Conservation (phyloP, 2,888 invertebrate species). For the Dyspetes luteomarginatus region DNA sequence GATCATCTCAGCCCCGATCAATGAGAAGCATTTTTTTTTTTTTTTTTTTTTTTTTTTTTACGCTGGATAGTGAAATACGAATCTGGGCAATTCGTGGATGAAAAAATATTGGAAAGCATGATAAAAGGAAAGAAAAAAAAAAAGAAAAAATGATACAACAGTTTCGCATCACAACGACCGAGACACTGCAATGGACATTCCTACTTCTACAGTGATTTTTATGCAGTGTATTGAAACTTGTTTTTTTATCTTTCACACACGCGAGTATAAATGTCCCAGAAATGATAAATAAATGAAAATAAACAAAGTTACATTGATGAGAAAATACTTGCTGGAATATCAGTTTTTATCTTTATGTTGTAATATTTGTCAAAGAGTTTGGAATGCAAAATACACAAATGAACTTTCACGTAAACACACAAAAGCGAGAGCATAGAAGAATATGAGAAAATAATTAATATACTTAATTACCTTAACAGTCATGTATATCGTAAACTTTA, state of each 20-base stretch:
- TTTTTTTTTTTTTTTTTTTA: background rate
- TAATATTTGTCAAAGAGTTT: conserved; percentile 41
- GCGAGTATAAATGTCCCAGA: background rate
- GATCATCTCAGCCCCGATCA: too few relatives aligned
- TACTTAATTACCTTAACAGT: conserved; percentile 61
- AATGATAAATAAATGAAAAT: conserved; percentile 8
- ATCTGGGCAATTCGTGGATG: background rate
- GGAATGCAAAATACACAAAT: conserved; percentile 8
- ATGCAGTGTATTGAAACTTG: conserved; percentile 3
- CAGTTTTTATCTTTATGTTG: conserved; percentile 57
- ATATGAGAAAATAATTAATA: conserved; percentile 47
- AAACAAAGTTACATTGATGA: conserved; percentile 16
- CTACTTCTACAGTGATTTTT: conserved; percentile 38
- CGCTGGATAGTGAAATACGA: background rate
- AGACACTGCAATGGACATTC: conserved; percentile 46
- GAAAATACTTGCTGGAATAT: conserved; percentile 20
- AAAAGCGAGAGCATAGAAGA: conserved; percentile 5
- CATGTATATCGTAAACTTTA: conserved; percentile 63
- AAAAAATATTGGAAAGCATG: background rate
- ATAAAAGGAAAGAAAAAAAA: background rate
- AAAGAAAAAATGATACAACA: conserved; percentile 19
- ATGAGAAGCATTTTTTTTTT: background rate
- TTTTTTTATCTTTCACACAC: conserved; percentile 20
- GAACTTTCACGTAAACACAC: background rate
- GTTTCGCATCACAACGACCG: conserved; percentile 31